phyloP scores from a whole-genome alignment of 2,888 invertebrate species.

The Andrena marginata region DNA sequence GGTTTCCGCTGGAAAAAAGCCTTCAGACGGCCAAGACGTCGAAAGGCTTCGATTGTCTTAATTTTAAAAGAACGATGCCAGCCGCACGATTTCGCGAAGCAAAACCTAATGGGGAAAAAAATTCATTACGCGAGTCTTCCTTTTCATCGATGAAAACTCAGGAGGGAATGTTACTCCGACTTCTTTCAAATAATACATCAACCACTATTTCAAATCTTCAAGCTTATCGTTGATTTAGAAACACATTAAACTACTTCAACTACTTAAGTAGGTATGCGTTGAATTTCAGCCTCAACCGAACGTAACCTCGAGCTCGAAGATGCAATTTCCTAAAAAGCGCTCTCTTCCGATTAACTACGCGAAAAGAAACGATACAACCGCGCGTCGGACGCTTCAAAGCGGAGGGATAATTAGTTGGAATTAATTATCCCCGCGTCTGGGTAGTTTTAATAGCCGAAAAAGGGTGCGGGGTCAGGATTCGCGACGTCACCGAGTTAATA shows the following conservation, averaged over 20 bases:
- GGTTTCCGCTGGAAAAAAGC: slow-evolving; percentile 59
- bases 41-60: slow-evolving; percentile 62
- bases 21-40: slow-evolving; percentile 44
- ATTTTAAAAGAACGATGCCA: slow-evolving; percentile 50
- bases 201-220: background rate
- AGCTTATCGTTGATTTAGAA: no score
- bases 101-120: slow-evolving; percentile 13
- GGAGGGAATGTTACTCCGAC: background rate
- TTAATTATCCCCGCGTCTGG: slow-evolving; percentile 71
- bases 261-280: no score
- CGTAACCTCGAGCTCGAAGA: background rate
- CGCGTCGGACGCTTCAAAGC: slow-evolving; percentile 24
- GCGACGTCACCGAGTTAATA: slow-evolving; percentile 34
- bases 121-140: slow-evolving; percentile 32
- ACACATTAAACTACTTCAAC: no score
- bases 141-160: slow-evolving; percentile 16
- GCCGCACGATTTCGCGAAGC: slow-evolving; percentile 36
- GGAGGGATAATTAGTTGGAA: slow-evolving; percentile 51
- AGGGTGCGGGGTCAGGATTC: slow-evolving; percentile 34
- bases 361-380: background rate
- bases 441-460: slow-evolving; percentile 74
- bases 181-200: background rate
- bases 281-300: background rate
- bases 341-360: background rate
- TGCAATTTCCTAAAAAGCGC: background rate